These are phyloP conservation scores for Euleptes europaea DNA, from an alignment of 2,113 vertebrate genomes.

Conservation along the genomic window DNA sequence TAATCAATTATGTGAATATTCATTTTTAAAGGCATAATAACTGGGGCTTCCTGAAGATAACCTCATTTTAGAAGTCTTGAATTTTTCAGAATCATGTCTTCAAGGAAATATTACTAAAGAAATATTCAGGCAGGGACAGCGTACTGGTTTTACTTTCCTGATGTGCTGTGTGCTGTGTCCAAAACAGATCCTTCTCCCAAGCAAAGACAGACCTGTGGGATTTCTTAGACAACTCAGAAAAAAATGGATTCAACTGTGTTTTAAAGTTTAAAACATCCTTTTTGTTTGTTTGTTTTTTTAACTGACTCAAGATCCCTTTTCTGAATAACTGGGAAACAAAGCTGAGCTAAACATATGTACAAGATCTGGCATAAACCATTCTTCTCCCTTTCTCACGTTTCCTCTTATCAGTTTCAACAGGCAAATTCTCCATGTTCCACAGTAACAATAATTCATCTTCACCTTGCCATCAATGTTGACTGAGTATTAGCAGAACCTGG, in stretches of 20 bases:
- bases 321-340: neutral
- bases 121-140: slow-evolving; percentile 27
- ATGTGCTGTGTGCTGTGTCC: neutral
- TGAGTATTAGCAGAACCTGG: neutral
- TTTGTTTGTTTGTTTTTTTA: too few relatives aligned
- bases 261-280: neutral
- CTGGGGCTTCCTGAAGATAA: slow-evolving; percentile 55
- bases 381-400: too few relatives aligned
- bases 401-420: neutral
- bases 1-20: slow-evolving; percentile 63
- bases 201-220: neutral
- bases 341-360: neutral
- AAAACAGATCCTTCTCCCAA: neutral
- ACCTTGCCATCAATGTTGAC: neutral
- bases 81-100: slow-evolving; percentile 49
- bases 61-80: slow-evolving; percentile 54
- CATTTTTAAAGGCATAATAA: slow-evolving; percentile 64
- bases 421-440: neutral
- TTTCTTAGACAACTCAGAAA: neutral
- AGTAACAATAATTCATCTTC: neutral
- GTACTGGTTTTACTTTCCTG: slow-evolving; percentile 35
- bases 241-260: neutral
- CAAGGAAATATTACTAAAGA: slow-evolving; percentile 47
- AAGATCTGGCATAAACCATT: neutral
- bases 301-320: neutral